Evolutionary conservation across 1,140 invertebrate species (phyloP).

Genomic region (Drepana arcuata): DNA sequence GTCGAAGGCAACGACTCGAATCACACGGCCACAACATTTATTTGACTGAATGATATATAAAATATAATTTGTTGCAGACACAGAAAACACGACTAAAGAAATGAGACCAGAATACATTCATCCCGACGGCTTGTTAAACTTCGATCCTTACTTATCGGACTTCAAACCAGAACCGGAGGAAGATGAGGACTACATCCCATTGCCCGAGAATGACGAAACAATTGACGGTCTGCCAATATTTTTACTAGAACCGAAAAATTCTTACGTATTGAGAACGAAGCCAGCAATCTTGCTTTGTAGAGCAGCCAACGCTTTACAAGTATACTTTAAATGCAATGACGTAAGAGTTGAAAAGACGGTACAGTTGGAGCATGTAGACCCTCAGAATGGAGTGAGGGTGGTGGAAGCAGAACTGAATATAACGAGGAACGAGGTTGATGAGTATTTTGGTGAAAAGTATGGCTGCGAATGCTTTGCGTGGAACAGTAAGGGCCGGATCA

Average conservation of each 20-base stretch:
- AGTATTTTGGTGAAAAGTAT: slow-evolving; percentile 89
- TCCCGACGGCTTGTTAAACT: slow-evolving; percentile 50
- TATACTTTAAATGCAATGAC: slow-evolving; percentile 91
- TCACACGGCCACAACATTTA: too few species aligned
- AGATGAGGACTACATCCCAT: slow-evolving; percentile 57
- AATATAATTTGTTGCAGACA: slow-evolving; percentile 47
- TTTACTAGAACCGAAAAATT: slow-evolving; percentile 86
- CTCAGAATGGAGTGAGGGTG: slow-evolving; percentile 86
- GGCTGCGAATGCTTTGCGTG: slow-evolving; percentile 92
- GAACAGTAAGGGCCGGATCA: slow-evolving; percentile 80
- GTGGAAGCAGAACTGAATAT: slow-evolving; percentile 90
- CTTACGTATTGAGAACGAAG: slow-evolving; percentile 90
- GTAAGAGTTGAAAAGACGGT: slow-evolving; percentile 74
- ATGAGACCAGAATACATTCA: slow-evolving; percentile 58
- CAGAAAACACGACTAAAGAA: slow-evolving; percentile 55
- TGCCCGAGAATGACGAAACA: slow-evolving; percentile 59
- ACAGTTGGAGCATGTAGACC: slow-evolving; percentile 84
- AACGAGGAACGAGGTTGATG: slow-evolving; percentile 89
- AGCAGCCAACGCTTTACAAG: slow-evolving; percentile 86
- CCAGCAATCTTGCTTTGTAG: slow-evolving; percentile 88
- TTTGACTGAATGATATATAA: too few species aligned
- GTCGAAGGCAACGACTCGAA: too few species aligned
- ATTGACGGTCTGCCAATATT: slow-evolving; percentile 83
- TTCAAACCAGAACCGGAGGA: slow-evolving; percentile 50
- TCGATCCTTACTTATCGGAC: slow-evolving; percentile 60